phyloP scores from a whole-genome alignment of 2,797 vertebrate species.

The Pelobates cultripes region DNA sequence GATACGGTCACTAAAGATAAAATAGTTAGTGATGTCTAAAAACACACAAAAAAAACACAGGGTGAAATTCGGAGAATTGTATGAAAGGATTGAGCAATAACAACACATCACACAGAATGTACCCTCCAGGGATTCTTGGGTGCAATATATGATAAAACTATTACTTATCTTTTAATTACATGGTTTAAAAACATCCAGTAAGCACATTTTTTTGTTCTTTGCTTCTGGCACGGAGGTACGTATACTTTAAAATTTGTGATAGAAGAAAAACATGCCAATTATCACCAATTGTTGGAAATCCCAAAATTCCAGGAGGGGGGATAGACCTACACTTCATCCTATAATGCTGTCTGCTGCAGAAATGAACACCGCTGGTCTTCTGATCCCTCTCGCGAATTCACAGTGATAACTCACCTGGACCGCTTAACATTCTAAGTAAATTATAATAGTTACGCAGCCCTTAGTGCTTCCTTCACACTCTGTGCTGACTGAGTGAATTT shows the following conservation, averaged over 20 bases:
- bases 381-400: too few species aligned
- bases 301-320: not conserved
- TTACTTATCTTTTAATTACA: slow-evolving; percentile 8
- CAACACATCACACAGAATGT: not conserved
- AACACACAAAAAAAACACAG: not conserved
- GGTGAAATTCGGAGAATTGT: not conserved
- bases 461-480: too few species aligned
- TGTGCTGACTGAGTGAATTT: too few species aligned
- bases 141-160: not conserved
- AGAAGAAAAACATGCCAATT: not conserved
- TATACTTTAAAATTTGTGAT: not conserved
- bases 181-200: not conserved
- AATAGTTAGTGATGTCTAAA: too few species aligned
- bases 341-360: too few species aligned
- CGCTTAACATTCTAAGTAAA: too few species aligned
- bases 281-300: not conserved
- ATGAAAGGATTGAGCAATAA: not conserved
- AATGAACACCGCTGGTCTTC: too few species aligned
- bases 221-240: not conserved
- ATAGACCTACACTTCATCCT: too few species aligned
- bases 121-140: not conserved
- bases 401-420: too few species aligned
- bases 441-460: too few species aligned
- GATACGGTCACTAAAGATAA: too few species aligned
- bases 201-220: slow-evolving; percentile 1